A percentile compares a stretch with the other conserved stretches of the same genome.
Evolutionary conservation across 2,888 invertebrate genomes (phyloP).

Genomic region (Cosmopolites sordidus): DNA sequence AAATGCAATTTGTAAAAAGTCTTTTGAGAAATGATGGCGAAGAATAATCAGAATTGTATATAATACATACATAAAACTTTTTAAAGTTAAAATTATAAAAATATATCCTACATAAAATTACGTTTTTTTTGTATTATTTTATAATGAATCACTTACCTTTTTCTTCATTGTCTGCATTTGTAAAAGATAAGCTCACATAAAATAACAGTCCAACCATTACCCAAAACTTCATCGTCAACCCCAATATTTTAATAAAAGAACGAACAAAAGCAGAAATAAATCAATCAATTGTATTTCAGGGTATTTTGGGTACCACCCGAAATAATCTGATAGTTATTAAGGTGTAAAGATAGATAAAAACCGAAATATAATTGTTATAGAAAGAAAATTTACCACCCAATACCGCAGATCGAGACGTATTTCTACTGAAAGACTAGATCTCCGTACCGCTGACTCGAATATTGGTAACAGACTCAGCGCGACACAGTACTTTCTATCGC

Average conservation of each 20-base stretch:
- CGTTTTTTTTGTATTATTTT: too few relatives aligned
- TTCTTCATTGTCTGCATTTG: not conserved
- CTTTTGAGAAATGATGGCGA: too few relatives aligned
- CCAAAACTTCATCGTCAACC: constrained; percentile 10
- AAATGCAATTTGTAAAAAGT: too few relatives aligned
- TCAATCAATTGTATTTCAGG: not conserved
- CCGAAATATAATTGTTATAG: too few relatives aligned
- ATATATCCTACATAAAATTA: too few relatives aligned
- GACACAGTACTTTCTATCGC: constrained; percentile 22
- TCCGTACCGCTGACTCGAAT: constrained; percentile 19
- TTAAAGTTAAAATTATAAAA: too few relatives aligned
- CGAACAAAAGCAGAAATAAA: not conserved
- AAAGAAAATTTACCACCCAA: too few relatives aligned
- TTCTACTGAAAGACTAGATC: constrained; percentile 21
- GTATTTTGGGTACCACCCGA: not conserved
- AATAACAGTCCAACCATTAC: constrained; percentile 16
- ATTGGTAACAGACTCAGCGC: constrained; percentile 16
- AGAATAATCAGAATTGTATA: too few relatives aligned
- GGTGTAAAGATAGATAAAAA: too few relatives aligned
- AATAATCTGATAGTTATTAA: too few relatives aligned
- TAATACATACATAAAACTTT: too few relatives aligned
- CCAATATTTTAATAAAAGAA: too few relatives aligned
- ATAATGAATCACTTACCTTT: constrained; percentile 8
- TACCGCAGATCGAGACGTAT: constrained; percentile 22
- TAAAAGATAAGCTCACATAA: constrained; percentile 9